phyloP scores from a whole-genome alignment of 2,797 vertebrate genomes.

The Xenentodon cancila region DNA sequence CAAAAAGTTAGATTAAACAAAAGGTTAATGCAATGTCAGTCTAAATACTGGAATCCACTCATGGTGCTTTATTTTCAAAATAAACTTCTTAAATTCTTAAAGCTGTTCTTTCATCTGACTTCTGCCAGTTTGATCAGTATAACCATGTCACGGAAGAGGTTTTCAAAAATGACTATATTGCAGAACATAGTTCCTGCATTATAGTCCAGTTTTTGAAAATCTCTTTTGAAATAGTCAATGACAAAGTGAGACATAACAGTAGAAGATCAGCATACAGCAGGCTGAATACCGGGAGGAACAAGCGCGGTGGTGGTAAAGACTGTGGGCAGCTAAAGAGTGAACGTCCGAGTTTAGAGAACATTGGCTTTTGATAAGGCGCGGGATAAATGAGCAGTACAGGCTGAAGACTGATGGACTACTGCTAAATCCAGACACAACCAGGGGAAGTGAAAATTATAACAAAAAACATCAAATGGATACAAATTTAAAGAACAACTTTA shows the following conservation, averaged over 20 bases:
- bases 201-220: slow-evolving; percentile 15
- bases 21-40: too few relatives aligned
- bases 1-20: too few relatives aligned
- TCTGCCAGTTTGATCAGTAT: too few relatives aligned
- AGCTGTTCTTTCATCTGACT: too few relatives aligned
- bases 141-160: neutral
- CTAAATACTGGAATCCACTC: too few relatives aligned
- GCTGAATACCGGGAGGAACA: slow-evolving; percentile 20
- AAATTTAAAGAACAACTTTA: neutral
- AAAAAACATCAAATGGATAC: slow-evolving; percentile 8
- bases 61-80: too few relatives aligned
- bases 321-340: slow-evolving; percentile 23
- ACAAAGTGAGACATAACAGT: slow-evolving; percentile 30
- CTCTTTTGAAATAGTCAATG: slow-evolving; percentile 9
- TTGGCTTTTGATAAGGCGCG: slow-evolving; percentile 32
- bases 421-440: slow-evolving; percentile 5
- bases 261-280: slow-evolving; percentile 26
- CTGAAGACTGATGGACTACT: slow-evolving; percentile 7
- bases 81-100: too few relatives aligned
- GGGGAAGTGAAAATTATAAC: slow-evolving; percentile 1
- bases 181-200: neutral
- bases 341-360: slow-evolving; percentile 29
- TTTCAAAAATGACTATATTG: slow-evolving; percentile 5
- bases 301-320: slow-evolving; percentile 40
- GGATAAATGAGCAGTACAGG: neutral